These are phyloP conservation scores for Meteorus cinctellus DNA, from an alignment of 2,888 invertebrate genomes.

Conservation along the genomic window DNA sequence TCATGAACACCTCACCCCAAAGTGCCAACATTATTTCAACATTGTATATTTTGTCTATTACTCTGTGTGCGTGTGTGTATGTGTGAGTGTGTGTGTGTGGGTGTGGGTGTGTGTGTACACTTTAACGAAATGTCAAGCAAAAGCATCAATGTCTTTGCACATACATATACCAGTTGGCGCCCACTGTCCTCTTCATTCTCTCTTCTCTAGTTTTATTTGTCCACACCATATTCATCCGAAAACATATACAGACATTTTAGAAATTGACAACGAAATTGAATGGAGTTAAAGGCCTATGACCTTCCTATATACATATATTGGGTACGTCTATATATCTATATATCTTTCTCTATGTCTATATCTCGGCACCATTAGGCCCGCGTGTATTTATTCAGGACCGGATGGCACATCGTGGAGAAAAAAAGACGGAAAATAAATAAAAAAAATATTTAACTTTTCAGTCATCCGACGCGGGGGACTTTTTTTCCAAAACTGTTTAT, in stretches of 20 bases:
- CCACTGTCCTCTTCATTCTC: constrained; percentile 30
- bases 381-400: constrained; percentile 54
- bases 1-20: constrained; percentile 50
- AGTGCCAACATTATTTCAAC: constrained; percentile 46
- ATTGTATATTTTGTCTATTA: constrained; percentile 26
- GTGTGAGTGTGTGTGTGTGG: background rate
- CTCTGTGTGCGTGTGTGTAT: background rate
- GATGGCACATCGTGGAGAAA: constrained; percentile 30
- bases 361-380: constrained; percentile 49
- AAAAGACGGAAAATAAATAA: no score
- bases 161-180: constrained; percentile 27
- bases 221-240: constrained; percentile 26
- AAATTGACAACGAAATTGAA: background rate
- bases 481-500: constrained; percentile 25
- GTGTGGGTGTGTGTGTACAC: constrained; percentile 11
- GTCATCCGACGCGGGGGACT: constrained; percentile 22
- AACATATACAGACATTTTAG: background rate
- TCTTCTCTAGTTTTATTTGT: constrained; percentile 34
- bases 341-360: constrained; percentile 16
- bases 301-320: background rate
- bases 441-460: constrained; percentile 33
- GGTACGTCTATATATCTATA: background rate
- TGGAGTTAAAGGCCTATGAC: constrained; percentile 13
- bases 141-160: constrained; percentile 18
- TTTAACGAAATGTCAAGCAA: constrained; percentile 37